These are phyloP conservation scores for Drosophila athabasca DNA, from an alignment of 1,140 invertebrate species.

Conservation along the genomic window DNA sequence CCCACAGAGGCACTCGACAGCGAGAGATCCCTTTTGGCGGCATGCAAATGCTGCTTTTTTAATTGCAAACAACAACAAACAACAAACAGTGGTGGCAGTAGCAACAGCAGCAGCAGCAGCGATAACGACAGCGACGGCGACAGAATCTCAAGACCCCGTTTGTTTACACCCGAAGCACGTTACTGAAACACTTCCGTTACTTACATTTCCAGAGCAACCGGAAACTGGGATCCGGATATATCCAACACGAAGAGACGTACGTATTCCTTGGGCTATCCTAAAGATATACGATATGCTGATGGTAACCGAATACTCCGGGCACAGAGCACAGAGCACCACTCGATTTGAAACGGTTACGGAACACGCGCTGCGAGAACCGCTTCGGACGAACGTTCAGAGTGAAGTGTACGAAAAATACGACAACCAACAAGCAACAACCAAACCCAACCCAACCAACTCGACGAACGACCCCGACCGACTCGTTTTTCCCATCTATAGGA, in stretches of 20 bases:
- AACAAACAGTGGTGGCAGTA: not conserved
- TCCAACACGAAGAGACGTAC: no score
- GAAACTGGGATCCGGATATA: not conserved
- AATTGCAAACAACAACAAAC: constrained; percentile 58
- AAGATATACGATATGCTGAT: no score
- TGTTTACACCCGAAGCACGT: constrained; percentile 68
- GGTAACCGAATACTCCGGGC: not conserved
- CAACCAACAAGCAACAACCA: constrained; percentile 43
- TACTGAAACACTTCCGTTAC: constrained; percentile 54
- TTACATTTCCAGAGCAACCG: constrained; percentile 47
- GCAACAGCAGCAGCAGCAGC: not conserved
- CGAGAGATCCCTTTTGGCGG: constrained; percentile 14
- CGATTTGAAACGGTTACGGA: not conserved
- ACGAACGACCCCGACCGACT: constrained; percentile 68
- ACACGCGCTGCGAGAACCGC: constrained; percentile 62
- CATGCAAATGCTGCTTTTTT: constrained; percentile 72
- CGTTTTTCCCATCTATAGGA: constrained; percentile 82
- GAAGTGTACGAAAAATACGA: constrained; percentile 76
- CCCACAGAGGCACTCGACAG: not conserved
- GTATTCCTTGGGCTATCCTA: no score
- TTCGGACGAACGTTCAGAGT: constrained; percentile 73
- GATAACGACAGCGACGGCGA: constrained; percentile 35
- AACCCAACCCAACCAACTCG: constrained; percentile 34
- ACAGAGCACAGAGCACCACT: constrained; percentile 15
- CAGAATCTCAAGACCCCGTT: constrained; percentile 79